Evolutionary conservation across 2,113 vertebrate genomes (phyloP).

Genomic region (Lucifuga dentata): DNA sequence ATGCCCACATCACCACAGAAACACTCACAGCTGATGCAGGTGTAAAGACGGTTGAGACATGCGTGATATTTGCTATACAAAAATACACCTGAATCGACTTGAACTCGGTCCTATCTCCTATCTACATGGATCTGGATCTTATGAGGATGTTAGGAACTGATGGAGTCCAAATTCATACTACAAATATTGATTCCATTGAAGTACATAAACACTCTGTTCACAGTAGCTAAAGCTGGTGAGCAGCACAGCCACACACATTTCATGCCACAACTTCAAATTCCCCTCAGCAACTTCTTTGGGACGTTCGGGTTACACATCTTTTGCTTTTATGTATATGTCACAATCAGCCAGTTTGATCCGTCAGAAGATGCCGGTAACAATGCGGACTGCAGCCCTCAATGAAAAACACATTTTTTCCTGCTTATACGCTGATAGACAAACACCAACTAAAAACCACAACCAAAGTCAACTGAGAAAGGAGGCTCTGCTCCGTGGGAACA

Average conservation of each 20-base stretch:
- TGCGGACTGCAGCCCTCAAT: constrained; percentile 40
- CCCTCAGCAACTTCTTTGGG: constrained; percentile 3
- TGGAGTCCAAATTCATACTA: too few species aligned
- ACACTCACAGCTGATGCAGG: too few species aligned
- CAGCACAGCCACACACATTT: background rate
- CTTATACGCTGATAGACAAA: constrained; percentile 59
- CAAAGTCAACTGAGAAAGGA: constrained; percentile 51
- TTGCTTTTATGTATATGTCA: constrained; percentile 56
- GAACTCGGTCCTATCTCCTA: too few species aligned
- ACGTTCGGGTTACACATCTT: constrained; percentile 22
- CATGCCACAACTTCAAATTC: constrained; percentile 16
- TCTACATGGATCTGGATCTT: too few species aligned
- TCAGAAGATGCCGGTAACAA: constrained; percentile 37
- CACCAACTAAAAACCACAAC: constrained; percentile 67
- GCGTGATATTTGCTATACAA: too few species aligned
- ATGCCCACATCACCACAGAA: too few species aligned
- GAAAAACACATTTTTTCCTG: constrained; percentile 73
- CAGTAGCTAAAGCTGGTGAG: constrained; percentile 14
- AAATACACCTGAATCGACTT: too few species aligned
- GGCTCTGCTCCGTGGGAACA: constrained; percentile 69
- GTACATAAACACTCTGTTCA: background rate
- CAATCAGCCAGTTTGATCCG: constrained; percentile 25
- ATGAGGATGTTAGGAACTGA: too few species aligned
- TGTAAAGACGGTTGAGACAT: too few species aligned
- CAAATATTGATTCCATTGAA: too few species aligned